A percentile compares a stretch with the other conserved stretches of the same genome.
Evolutionary conservation across 2,797 vertebrate genomes (phyloP).

Genomic region (Sebastes oblongus): DNA sequence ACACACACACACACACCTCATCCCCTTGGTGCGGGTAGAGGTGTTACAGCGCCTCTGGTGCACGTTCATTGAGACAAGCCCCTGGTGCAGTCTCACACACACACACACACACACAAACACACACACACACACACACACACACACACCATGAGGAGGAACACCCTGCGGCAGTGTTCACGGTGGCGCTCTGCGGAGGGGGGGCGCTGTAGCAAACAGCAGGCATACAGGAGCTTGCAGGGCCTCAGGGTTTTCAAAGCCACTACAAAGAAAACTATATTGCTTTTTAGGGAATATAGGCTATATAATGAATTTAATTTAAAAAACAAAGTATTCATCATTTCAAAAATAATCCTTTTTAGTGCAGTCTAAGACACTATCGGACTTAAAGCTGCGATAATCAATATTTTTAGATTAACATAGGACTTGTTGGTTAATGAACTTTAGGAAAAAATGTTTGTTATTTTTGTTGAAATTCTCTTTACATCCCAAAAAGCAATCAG

Average conservation of each 20-base stretch:
- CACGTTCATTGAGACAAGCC: constrained; percentile 1
- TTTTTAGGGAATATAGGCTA: not conserved
- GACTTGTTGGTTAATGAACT: too few species aligned
- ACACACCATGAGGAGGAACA: not conserved
- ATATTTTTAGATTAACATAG: too few species aligned
- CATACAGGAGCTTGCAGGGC: not conserved
- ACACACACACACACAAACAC: not conserved
- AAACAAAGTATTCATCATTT: not conserved
- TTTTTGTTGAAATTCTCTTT: too few species aligned
- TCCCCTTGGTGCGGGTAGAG: not conserved
- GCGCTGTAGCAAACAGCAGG: constrained; percentile 16
- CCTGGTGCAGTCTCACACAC: constrained; percentile 6
- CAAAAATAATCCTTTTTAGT: not conserved
- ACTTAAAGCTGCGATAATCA: too few species aligned
- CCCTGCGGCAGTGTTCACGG: constrained; percentile 1
- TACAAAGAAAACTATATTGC: not conserved
- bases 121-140: not conserved
- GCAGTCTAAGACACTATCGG: too few species aligned
- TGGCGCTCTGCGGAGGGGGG: not conserved
- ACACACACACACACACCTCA: constrained; percentile 7
- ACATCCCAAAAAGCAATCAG: too few species aligned
- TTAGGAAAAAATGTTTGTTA: too few species aligned
- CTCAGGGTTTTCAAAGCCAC: not conserved
- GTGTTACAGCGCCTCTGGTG: constrained; percentile 9
- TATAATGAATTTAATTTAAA: not conserved